phyloP scores from a whole-genome alignment of 2,113 vertebrate genomes.

The Myiagra hebetior region DNA sequence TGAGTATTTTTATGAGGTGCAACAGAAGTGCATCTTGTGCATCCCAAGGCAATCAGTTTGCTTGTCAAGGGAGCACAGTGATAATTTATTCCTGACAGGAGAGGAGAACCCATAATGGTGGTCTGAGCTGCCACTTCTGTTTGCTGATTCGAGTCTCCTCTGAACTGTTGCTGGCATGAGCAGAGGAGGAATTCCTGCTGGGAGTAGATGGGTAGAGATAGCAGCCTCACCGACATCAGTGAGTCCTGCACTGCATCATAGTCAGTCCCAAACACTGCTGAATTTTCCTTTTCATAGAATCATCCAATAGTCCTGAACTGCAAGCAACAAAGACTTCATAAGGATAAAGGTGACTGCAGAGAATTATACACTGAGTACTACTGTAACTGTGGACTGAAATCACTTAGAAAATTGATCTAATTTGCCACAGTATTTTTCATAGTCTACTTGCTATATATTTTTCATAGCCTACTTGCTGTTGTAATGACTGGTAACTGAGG shows the following conservation, averaged over 20 bases:
- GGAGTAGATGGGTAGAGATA: neutral
- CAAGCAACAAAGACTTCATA: neutral
- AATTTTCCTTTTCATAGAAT: neutral
- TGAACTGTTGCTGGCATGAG: neutral
- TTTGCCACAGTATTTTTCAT: neutral
- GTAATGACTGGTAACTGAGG: neutral
- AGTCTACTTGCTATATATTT: neutral
- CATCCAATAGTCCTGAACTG: neutral
- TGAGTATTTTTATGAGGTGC: constrained; percentile 22
- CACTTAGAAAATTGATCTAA: neutral
- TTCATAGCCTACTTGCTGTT: neutral
- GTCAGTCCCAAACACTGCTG: neutral
- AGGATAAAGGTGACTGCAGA: neutral
- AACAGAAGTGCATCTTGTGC: neutral
- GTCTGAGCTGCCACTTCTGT: neutral
- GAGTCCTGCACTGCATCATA: neutral
- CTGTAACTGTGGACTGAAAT: neutral
- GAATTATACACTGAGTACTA: neutral
- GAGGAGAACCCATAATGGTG: neutral
- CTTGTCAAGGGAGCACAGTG: neutral
- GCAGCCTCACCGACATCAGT: neutral
- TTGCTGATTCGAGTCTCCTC: neutral
- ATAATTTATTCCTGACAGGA: constrained; percentile 29
- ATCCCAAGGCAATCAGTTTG: neutral
- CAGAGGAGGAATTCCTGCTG: neutral